Conservation (phyloP, 2,113 vertebrate species). For the Ceuthmochares aereus region DNA sequence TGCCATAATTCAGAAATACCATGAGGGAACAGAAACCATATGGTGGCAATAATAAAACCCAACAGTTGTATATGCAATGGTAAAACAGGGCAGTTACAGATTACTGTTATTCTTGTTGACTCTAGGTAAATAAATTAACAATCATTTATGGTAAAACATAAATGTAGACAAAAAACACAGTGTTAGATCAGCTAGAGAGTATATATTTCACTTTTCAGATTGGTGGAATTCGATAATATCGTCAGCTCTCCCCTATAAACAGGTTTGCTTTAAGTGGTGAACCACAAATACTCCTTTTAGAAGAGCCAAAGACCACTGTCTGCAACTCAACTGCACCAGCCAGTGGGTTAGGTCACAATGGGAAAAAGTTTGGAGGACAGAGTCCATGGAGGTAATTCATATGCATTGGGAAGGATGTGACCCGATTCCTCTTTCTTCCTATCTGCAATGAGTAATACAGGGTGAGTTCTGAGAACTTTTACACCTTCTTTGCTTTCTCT, state of each 20-base stretch:
- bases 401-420: background rate
- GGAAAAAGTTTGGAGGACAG: background rate
- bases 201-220: background rate
- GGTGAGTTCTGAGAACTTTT: background rate
- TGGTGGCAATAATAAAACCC: background rate
- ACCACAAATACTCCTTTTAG: background rate
- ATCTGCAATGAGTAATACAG: background rate
- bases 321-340: background rate
- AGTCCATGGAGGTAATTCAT: accelerated
- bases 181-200: background rate
- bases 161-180: background rate
- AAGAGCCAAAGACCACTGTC: background rate
- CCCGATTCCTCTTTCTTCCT: background rate
- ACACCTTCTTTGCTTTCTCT: background rate
- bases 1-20: background rate
- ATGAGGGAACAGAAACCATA: background rate
- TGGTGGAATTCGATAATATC: background rate
- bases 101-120: background rate
- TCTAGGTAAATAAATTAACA: background rate
- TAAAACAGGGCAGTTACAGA: background rate
- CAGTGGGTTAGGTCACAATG: background rate
- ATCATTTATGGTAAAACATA: background rate
- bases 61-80: background rate
- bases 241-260: background rate
- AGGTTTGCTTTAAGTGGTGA: background rate